A percentile compares a stretch with the other conserved stretches of the same genome.
Conservation (phyloP, 2,113 vertebrate species). For the Tachuris rubrigastra region DNA sequence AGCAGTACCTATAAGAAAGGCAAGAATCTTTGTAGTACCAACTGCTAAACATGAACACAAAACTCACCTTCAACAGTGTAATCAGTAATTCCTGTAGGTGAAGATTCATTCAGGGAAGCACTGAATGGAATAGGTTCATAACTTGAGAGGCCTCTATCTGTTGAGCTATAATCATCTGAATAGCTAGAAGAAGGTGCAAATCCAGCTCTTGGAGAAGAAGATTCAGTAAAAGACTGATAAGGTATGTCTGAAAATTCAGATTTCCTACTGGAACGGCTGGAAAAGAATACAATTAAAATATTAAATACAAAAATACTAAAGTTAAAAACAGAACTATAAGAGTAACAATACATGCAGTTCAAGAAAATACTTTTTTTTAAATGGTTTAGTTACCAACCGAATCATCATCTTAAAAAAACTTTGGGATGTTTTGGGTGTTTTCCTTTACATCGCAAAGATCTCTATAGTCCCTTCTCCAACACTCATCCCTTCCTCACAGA, state of each 20-base stretch:
- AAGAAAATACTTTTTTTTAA: neutral
- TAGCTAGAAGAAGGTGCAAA: neutral
- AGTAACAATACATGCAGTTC: neutral
- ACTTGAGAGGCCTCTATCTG: conserved; percentile 53
- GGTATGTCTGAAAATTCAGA: conserved; percentile 65
- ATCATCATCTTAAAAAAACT: neutral
- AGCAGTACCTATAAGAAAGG: neutral
- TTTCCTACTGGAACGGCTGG: conserved; percentile 70
- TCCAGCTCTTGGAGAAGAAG: conserved; percentile 48
- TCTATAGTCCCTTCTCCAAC: neutral
- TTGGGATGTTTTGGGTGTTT: neutral
- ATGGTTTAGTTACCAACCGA: neutral
- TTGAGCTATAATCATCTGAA: conserved; percentile 68
- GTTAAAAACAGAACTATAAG: neutral
- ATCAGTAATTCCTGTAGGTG: conserved; percentile 79
- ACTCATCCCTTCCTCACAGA: neutral
- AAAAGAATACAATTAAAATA: conserved; percentile 14
- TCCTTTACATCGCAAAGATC: neutral
- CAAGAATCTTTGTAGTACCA: neutral
- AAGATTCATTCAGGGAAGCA: conserved; percentile 81
- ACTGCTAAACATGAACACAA: conserved; percentile 43
- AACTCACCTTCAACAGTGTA: conserved; percentile 71
- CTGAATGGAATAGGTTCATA: conserved; percentile 79
- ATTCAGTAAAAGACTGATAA: conserved; percentile 49
- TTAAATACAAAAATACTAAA: neutral